Evolutionary conservation across 2,113 vertebrate genomes (phyloP), one percentile per base, ranked within the genome.

Genomic region (Sakesphorus luctuosus): DNA sequence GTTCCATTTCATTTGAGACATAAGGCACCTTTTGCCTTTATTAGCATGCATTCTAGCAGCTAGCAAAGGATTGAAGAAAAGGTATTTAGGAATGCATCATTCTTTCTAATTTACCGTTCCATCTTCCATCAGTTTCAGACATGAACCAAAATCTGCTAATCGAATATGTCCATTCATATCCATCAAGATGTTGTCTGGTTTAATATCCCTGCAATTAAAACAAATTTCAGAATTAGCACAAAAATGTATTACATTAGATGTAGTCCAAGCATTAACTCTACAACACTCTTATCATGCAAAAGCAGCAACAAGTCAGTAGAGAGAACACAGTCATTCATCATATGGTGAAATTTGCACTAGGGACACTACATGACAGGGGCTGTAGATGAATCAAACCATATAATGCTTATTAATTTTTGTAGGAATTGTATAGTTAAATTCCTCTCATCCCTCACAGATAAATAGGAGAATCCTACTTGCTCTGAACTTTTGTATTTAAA

Each of bases 141-240:
- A 99, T 97, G 99, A 99, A 95, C 99, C 99, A 92, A 99, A 99
- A 98, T 99, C 99, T 77, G 99, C 99, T 98, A 99, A 98, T 85
- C 99, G 98, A 98, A 99, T 99, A 97, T 99, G 99, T 92, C 99
- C 99, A 59, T 99, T 99, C 98, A 99, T 98, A 98, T 99, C 99
- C 99, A 99, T 98, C 93, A 99, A 97, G 93, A 99, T 99, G 97
- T 99, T 99, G 97, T 99, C 99, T 68, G 99, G 99, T 90, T 99
- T 99, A 92, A 99, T 99, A 97, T 99, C 99, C 96, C 99, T 99
- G 97, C 74, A 97, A 97, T 96, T 80, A 20, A 94, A 89, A 97
- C 16, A 76, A 14, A 83, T 79, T 69, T 46, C 68, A 88, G 65
- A 91, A 76, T 98, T 61, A 98, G 47, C 7, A 40, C 21, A 91